Conservation (phyloP, 2,888 invertebrate species). For the Synergus japonicus region DNA sequence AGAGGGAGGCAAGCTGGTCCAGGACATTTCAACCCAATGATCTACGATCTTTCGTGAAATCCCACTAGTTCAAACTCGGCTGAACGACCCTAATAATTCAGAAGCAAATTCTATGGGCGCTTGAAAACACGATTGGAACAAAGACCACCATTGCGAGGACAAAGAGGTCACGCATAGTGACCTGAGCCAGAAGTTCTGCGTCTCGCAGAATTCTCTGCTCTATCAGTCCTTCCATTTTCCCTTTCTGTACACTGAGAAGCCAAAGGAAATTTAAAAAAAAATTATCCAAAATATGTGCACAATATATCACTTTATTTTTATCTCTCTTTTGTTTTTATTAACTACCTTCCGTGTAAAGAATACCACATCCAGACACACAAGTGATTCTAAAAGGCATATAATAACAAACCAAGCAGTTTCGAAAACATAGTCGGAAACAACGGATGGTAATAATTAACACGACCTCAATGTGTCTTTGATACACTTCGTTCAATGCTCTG, state of each 20-base stretch:
- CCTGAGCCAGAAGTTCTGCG: slow-evolving; percentile 43
- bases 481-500: not conserved
- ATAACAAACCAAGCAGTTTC: slow-evolving; percentile 1
- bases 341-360: not conserved
- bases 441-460: not conserved
- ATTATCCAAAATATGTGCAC: too few relatives aligned
- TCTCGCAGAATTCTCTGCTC: slow-evolving; percentile 45
- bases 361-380: not conserved
- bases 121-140: slow-evolving; percentile 63
- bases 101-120: slow-evolving; percentile 66
- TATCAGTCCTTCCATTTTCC: not conserved
- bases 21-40: slow-evolving; percentile 53
- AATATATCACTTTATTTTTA: too few relatives aligned
- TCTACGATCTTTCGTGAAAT: slow-evolving; percentile 55
- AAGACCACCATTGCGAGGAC: slow-evolving; percentile 48
- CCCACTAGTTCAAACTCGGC: slow-evolving; percentile 54
- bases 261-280: too few relatives aligned
- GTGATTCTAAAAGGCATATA: slow-evolving; percentile 8
- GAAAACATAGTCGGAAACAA: not conserved
- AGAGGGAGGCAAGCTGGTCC: slow-evolving; percentile 30
- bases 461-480: not conserved
- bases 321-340: not conserved
- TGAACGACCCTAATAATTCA: slow-evolving; percentile 65
- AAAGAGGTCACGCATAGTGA: slow-evolving; percentile 49
- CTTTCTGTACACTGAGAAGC: not conserved